Percentiles rank a stretch among this genome's conserved stretches.
Conservation (phyloP, 2,113 vertebrate species). For the Chaetodon trifascialis region DNA sequence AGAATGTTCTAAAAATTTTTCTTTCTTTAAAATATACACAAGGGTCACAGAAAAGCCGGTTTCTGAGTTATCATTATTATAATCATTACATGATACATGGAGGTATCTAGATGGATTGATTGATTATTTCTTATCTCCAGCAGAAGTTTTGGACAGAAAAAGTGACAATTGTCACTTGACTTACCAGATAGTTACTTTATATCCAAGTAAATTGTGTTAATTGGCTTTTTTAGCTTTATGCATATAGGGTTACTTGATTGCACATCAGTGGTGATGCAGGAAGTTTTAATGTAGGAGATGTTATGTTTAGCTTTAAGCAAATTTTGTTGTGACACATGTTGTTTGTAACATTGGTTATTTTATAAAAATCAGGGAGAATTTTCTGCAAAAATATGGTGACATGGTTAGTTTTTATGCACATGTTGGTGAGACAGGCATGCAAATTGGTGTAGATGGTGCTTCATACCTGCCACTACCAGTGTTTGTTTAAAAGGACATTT, state of each 20-base stretch:
- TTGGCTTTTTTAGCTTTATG: background rate
- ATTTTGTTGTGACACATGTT: background rate
- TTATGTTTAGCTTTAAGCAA: background rate
- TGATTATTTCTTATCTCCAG: background rate
- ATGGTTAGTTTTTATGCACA: background rate
- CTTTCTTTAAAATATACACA: background rate
- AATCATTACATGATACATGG: background rate
- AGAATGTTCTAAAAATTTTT: background rate
- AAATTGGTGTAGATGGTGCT: background rate
- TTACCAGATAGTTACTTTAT: background rate
- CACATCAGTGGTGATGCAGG: background rate
- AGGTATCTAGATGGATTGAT: background rate
- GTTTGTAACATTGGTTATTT: background rate
- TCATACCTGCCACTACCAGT: background rate
- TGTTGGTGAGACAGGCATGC: too few relatives aligned
- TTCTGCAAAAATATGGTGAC: background rate
- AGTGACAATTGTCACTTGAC: background rate
- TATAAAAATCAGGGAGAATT: background rate
- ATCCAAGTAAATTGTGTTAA: background rate
- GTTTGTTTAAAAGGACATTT: background rate
- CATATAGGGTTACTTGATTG: background rate
- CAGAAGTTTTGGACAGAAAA: background rate
- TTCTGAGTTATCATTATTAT: background rate
- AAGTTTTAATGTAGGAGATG: background rate
- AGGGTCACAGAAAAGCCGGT: background rate